Base-by-base conservation (phyloP, 2,797 vertebrate genomes). In the Simalia tracyae region DNA sequence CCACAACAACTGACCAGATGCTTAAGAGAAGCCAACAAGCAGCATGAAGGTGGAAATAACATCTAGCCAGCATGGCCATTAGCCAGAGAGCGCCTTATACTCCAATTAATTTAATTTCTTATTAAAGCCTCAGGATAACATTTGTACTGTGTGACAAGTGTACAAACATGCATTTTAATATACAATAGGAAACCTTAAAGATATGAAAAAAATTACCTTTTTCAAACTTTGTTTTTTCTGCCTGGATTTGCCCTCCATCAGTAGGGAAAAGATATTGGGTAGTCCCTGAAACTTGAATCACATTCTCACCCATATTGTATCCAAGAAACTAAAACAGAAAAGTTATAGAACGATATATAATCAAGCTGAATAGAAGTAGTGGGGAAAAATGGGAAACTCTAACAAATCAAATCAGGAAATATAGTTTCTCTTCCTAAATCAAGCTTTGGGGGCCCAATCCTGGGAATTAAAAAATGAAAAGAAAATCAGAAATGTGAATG, bases 241-340 rank as follows among this genome's bases (percentile, higher is more conserved):
- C 98, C 88, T 97, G 97, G 95, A 99, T 98, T 84, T 96, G 97
- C 59, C 99, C 99, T 96, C 98, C 99, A 66, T 99, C 98, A 0
- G 98, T 98, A 72, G 98, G 98, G 96, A 98, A 99, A 86, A 99
- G 97, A 86, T 98, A 96, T 1, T 96, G 97, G 85, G 94, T 95
- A 56, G 89, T 91, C 88, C 99, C 98, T 1, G 98, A 98, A 84
- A 98, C 97, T 0, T 98, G 98, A 96, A 98, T 97, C 92, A 99
- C 86, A 94, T 94, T 88, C 17, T 98, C 97, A 57, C 98, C 98
- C 97, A 98, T 98, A 90, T 96, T 96, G 95, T 99, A 99, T 91
- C 98, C 99, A 63, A 36, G 94, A 96, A 99, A 99, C 96, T 98
- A 91, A 88, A 97, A 97, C 92, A 95, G 7, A 95, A 94, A 84